Percentiles rank a stretch among this genome's conserved stretches.
Evolutionary conservation across 2,888 invertebrate genomes (phyloP).

Genomic region (Erebia palarica): DNA sequence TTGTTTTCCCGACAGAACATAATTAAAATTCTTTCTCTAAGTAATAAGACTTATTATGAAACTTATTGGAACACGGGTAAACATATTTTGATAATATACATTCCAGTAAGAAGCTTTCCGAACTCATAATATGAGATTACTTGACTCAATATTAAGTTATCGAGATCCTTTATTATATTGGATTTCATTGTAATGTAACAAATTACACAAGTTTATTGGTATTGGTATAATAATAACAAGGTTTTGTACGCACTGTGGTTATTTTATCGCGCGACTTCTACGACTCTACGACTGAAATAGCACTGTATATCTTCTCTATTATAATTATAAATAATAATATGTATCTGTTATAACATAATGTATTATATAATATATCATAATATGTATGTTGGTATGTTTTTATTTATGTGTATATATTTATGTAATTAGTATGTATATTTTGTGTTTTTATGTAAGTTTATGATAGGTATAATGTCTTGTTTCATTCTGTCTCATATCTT

Average conservation of each 20-base stretch:
- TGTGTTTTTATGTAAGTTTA: no score
- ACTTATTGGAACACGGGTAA: conserved; percentile 15
- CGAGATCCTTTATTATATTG: conserved; percentile 26
- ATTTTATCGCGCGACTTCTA: background rate
- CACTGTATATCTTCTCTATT: no score
- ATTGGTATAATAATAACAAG: conserved; percentile 6
- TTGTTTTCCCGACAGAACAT: background rate
- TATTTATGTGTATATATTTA: no score
- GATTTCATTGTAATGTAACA: conserved; percentile 9
- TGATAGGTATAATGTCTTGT: no score
- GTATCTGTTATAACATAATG: no score
- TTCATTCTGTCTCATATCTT: no score
- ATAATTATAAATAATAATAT: no score
- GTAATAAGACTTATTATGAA: background rate
- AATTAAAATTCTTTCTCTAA: conserved; percentile 6
- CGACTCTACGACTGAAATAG: no score
- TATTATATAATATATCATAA: no score
- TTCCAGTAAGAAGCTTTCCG: conserved; percentile 27
- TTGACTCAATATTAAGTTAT: conserved; percentile 30
- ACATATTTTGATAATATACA: conserved; percentile 33
- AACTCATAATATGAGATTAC: conserved; percentile 26
- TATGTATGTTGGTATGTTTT: no score
- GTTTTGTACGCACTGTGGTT: background rate
- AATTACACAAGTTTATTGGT: conserved; percentile 13
- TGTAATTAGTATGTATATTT: no score